phyloP scores from a whole-genome alignment of 2,888 invertebrate genomes.

The Drosophila cognata region DNA sequence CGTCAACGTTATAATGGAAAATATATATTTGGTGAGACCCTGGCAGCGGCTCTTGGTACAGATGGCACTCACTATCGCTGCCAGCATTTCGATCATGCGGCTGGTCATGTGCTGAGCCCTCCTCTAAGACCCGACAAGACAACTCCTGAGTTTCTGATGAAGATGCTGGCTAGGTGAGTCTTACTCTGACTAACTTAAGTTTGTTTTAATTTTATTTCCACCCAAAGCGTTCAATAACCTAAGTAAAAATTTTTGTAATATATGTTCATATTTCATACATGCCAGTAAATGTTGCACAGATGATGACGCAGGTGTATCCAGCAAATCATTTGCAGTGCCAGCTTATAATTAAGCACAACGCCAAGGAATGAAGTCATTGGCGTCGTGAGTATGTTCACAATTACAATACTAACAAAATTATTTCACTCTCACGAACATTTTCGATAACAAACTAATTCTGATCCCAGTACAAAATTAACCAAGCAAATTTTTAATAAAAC shows the following conservation, averaged over 20 bases:
- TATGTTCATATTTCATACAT: constrained; percentile 10
- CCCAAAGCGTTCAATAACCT: background rate
- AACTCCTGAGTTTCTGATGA: constrained; percentile 95
- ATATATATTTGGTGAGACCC: constrained; percentile 96
- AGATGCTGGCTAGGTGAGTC: constrained; percentile 94
- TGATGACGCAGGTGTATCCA: constrained; percentile 86
- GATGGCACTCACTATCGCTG: constrained; percentile 91
- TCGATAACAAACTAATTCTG: background rate
- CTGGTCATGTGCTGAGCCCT: constrained; percentile 97
- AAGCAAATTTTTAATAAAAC: background rate
- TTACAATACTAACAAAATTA: background rate
- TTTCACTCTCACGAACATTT: background rate
- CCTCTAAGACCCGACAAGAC: constrained; percentile 95
- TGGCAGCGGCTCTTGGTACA: constrained; percentile 90
- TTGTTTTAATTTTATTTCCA: constrained; percentile 15
- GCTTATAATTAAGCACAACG: constrained; percentile 86
- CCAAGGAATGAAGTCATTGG: constrained; percentile 89
- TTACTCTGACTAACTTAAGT: constrained; percentile 11
- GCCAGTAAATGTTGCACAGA: constrained; percentile 88
- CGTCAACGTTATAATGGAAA: constrained; percentile 87
- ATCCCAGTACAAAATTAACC: background rate
- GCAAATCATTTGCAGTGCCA: constrained; percentile 89
- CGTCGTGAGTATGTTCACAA: constrained; percentile 87
- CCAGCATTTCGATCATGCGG: constrained; percentile 96
- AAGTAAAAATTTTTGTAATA: background rate